Base-by-base conservation (phyloP, 2,888 invertebrate species). In the Augiades crinisus region DNA sequence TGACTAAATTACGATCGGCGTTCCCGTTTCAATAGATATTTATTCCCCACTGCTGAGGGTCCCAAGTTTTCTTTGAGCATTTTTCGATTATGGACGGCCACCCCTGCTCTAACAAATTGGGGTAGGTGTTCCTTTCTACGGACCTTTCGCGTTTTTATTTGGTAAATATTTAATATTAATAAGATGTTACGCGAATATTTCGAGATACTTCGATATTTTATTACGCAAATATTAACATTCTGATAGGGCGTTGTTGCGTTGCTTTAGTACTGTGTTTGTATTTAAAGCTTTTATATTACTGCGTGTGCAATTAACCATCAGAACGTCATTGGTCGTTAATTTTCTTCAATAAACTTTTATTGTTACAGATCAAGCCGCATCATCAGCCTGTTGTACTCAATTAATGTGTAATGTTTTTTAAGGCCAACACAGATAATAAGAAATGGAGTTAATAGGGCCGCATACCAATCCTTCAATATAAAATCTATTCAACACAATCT, bases 341-440 rank as follows among this genome's bases (percentile, higher is more conserved):
- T 43, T 44, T 50, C 30, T 43, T 50, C 37, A 50, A 50, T 50
- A 44, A 50, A 43, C 14, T 50, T 50, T 50, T 43, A 50, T 50
- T 44, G 50, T 36, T 37, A 21, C 12, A 10, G 43, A 50, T 50
- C 43, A 36, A 10, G 30, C 10, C 27, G 13, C 34, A 19, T 16
- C 36, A 50, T 36, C 43, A 21, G 14, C 36, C 37, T 30, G 19
- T 44, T 44, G 43, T 27, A 10, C 36, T 19, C 37, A 50, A 44
- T 50, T 44, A 44, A 50, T 27, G 41, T 34, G 10, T 24, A 16
- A 24, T 36, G 3, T 24, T 24, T n/a, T n/a, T n/a, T n/a, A n/a
- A n/a, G n/a, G n/a, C n/a, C n/a, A n/a, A n/a, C n/a, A n/a, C n/a
- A n/a, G n/a, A n/a, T n/a, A n/a, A n/a, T n/a, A n/a, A n/a, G n/a